Percentiles rank a stretch among this genome's conserved stretches.
Evolutionary conservation across 2,888 invertebrate genomes (phyloP).

Genomic region (Scaptomyza cyrtandrae): DNA sequence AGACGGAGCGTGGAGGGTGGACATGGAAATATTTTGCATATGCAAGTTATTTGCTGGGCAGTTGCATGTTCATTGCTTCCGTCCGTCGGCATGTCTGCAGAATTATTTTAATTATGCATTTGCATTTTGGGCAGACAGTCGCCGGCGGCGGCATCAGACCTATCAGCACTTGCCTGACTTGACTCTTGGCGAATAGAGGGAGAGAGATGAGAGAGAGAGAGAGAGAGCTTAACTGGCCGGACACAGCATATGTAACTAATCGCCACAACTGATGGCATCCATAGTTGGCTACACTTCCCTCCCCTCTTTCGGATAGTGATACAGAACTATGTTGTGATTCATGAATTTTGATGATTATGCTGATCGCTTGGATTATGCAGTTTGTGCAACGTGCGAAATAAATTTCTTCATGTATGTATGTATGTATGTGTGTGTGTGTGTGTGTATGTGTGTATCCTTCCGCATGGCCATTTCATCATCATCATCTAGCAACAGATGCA

Average conservation of each 20-base stretch:
- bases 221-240: conserved; percentile 24
- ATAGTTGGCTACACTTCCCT: not conserved
- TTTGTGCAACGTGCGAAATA: conserved; percentile 67
- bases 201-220: conserved; percentile 1
- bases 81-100: conserved; percentile 58
- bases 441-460: conserved; percentile 12
- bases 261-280: conserved; percentile 38
- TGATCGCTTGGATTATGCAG: conserved; percentile 68
- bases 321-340: conserved; percentile 48
- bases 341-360: conserved; percentile 76
- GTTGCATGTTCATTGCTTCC: conserved; percentile 63
- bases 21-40: conserved; percentile 13
- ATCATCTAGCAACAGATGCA: conserved; percentile 49
- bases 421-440: conserved; percentile 13
- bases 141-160: conserved; percentile 16
- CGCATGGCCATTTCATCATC: conserved; percentile 11
- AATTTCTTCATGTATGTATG: conserved; percentile 42
- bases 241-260: conserved; percentile 66
- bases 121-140: conserved; percentile 54
- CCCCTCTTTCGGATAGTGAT: not conserved
- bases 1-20: no score
- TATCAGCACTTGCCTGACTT: conserved; percentile 24
- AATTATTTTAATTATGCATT: conserved; percentile 74
- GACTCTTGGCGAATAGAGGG: not conserved
- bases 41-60: conserved; percentile 39